phyloP scores from a whole-genome alignment of 2,797 vertebrate species.

The Crypturellus tataupa region DNA sequence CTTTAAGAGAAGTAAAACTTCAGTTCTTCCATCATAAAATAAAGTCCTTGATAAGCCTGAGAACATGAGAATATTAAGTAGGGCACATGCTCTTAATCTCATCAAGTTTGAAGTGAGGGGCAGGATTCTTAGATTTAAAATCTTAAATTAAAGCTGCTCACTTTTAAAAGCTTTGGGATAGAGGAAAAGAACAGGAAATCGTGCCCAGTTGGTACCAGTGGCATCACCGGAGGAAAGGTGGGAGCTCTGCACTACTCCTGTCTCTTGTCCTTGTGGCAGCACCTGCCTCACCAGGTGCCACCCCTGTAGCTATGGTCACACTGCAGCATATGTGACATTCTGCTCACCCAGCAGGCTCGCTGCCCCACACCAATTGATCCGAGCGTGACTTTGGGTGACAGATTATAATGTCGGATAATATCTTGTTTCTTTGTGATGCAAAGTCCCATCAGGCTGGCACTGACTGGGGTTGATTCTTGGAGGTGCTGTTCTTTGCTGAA shows the following conservation, averaged over 20 bases:
- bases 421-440: background rate
- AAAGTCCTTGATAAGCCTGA: background rate
- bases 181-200: background rate
- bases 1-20: background rate
- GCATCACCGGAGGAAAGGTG: background rate
- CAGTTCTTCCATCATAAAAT: background rate
- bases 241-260: background rate
- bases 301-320: background rate
- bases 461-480: background rate
- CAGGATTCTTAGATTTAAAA: background rate
- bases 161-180: background rate
- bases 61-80: too few relatives aligned
- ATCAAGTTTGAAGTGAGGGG: background rate
- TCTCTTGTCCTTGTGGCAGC: background rate
- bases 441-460: background rate
- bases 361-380: background rate
- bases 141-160: background rate
- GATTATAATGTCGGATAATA: background rate
- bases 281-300: background rate
- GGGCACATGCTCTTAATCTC: too few relatives aligned
- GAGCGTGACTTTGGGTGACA: background rate
- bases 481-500: background rate
- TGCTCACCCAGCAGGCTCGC: background rate
- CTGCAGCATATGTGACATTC: background rate
- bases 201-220: background rate